Conservation (phyloP, 2,113 vertebrate genomes). For the Loxodonta africana region DNA sequence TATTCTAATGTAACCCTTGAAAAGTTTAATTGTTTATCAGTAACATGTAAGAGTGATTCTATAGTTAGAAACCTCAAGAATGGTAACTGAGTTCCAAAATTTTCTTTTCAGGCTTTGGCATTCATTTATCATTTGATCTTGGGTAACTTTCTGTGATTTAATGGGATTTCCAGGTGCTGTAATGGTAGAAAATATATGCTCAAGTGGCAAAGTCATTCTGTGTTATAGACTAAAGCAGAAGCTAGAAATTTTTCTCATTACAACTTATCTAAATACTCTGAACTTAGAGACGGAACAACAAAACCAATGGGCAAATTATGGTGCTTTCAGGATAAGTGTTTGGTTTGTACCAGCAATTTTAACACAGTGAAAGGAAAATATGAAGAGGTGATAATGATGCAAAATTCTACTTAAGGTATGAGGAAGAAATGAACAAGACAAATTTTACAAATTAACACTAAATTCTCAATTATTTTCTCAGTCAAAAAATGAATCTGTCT, state of each 20-base stretch:
- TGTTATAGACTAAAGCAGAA: not conserved
- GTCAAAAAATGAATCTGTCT: not conserved
- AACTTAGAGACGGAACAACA: not conserved
- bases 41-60: not conserved
- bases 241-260: not conserved
- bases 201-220: not conserved
- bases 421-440: not conserved
- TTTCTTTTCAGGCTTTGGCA: not conserved
- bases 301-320: not conserved
- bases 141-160: not conserved
- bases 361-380: not conserved
- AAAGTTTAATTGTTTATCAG: not conserved
- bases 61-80: not conserved
- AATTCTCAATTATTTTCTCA: not conserved
- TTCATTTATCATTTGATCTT: not conserved
- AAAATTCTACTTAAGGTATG: not conserved
- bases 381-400: not conserved
- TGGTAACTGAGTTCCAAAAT: not conserved
- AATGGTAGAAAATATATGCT: not conserved
- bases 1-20: not conserved
- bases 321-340: not conserved
- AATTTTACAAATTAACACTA: not conserved
- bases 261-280: not conserved
- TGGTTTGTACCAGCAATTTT: not conserved
- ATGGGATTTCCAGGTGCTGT: not conserved